Conservation (phyloP, 2,797 vertebrate genomes). For the Garrulus glandarius region DNA sequence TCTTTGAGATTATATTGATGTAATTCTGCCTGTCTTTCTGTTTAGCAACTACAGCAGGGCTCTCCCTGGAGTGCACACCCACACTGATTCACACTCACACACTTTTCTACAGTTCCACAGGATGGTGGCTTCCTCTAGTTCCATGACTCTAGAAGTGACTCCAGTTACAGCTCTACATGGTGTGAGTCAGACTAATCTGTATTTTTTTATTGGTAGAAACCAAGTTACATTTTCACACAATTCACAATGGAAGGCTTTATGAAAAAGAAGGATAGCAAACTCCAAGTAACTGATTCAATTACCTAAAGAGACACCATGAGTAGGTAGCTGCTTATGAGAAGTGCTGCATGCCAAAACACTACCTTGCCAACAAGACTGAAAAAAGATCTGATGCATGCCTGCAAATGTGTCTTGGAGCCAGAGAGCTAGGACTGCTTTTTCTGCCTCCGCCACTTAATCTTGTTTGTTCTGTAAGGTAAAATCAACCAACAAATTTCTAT, state of each 20-base stretch:
- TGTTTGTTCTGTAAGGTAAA: constrained; percentile 3
- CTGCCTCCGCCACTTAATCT: not conserved
- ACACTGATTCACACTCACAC: not conserved
- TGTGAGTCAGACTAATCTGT: not conserved
- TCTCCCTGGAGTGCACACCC: not conserved
- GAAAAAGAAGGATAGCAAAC: not conserved
- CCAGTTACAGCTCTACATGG: not conserved
- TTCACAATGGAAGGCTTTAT: not conserved
- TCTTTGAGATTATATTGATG: not conserved
- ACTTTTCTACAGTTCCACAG: not conserved
- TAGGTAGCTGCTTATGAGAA: not conserved
- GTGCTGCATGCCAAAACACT: not conserved
- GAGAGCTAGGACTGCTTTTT: not conserved
- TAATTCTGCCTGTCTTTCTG: not conserved
- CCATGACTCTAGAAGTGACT: not conserved
- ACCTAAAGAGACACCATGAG: not conserved
- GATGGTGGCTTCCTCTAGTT: not conserved
- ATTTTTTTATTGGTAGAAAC: not conserved
- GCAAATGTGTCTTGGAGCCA: not conserved
- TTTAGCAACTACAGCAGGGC: not conserved
- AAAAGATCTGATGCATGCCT: not conserved
- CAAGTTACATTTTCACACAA: not conserved
- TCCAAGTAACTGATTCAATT: not conserved
- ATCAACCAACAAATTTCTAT: not conserved
- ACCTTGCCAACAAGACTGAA: not conserved